Base-by-base conservation (phyloP, 2,797 vertebrate genomes). In the Pseudomugil tenellus region DNA sequence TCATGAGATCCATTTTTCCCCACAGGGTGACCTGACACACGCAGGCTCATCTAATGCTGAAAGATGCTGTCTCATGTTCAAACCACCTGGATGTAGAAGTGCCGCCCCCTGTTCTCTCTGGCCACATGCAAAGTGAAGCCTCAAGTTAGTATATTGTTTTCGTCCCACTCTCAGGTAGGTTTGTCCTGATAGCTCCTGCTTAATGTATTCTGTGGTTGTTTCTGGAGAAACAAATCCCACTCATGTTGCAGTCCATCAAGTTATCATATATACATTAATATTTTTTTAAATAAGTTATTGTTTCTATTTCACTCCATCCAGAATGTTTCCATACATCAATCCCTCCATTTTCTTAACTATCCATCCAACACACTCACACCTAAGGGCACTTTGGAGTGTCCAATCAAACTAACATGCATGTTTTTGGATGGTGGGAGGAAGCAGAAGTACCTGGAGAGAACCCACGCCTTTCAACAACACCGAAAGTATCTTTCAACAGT, bases 181-280 rank as follows among this genome's bases (percentile, higher is more conserved):
- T 70, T 63, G 52, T 88, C 79, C 88, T 81, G 72, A 87, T 84
- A 87, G 78, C 87, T 86, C 86, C 90, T 80, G 72, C 88, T 84
- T 92, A 94, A 93, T 93, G 92, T 84, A 90, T 85, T 84, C 74
- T 92, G 90, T 90, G 93, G 92, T 94, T 80, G 76, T 86, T 88
- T 76, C 70, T 59, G 32, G 58, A 67, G 80, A 80, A 88, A 89
- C 79, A 72, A 89, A 89, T 86, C n/a, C 43, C 43, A 46, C 43
- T 46, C 43, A n/a, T 46, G 43, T 46, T 46, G n/a, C 43, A 46
- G 43, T 46, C 43, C 19, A 21, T 21, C 43, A 46, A 21, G 21
- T 21, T 39, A 63, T 57, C 51, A 19, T 13, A 26, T 25, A 26
- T n/a, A 54, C 14, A 29, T 13, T 6, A 25, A 55, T 58, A 35